phyloP scores from a whole-genome alignment of 2,113 vertebrate species.

The Leptobrachium leishanense region DNA sequence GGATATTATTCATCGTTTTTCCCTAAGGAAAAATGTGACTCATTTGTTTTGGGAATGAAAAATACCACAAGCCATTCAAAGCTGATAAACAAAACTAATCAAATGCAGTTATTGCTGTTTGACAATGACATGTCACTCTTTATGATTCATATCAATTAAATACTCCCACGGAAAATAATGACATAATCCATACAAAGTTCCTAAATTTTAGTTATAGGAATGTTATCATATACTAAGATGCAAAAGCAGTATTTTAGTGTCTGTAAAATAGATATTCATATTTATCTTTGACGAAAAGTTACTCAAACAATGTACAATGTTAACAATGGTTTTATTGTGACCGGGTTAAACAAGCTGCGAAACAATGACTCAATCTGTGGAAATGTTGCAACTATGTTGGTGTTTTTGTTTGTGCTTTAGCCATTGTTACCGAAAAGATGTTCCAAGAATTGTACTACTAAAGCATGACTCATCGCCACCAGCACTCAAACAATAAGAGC shows the following conservation, averaged over 20 bases:
- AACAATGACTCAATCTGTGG: background rate
- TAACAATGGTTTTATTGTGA: background rate
- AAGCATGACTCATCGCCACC: slow-evolving; percentile 16
- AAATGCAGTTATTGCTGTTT: background rate
- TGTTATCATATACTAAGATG: slow-evolving; percentile 1
- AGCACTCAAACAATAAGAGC: slow-evolving; percentile 1
- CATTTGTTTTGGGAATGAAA: slow-evolving; percentile 3
- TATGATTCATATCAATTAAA: background rate
- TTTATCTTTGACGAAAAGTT: background rate
- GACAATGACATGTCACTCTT: background rate
- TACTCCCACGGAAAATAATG: background rate
- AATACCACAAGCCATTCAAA: background rate
- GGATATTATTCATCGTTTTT: slow-evolving; percentile 30
- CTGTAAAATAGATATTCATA: slow-evolving; percentile 20
- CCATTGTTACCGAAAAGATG: slow-evolving; percentile 23
- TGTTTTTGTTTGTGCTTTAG: slow-evolving; percentile 7
- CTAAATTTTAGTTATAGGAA: slow-evolving; percentile 12
- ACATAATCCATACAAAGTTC: background rate
- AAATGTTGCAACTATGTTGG: background rate
- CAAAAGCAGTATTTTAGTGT: slow-evolving; percentile 10
- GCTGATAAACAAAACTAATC: slow-evolving; percentile 15
- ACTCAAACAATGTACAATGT: too few species aligned
- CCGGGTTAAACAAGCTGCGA: background rate
- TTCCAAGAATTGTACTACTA: background rate
- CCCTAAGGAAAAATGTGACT: slow-evolving; percentile 26